A percentile compares a stretch with the other conserved stretches of the same genome.
phyloP scores from a whole-genome alignment of 2,797 vertebrate genomes.

The Acanthis flammea region DNA sequence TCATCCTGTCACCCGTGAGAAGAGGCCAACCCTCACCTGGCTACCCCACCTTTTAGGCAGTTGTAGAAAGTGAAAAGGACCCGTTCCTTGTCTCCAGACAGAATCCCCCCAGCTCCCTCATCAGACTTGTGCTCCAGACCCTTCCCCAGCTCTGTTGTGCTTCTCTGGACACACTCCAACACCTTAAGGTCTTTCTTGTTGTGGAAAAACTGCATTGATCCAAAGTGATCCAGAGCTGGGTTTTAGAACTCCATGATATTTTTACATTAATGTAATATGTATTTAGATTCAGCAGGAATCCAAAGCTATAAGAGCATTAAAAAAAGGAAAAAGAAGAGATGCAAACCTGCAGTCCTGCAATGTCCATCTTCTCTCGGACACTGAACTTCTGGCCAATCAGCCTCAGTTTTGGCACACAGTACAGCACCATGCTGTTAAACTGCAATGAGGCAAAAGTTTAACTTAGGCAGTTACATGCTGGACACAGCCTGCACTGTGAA shows the following conservation, averaged over 20 bases:
- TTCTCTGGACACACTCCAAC: not conserved
- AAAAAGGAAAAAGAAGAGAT: not conserved
- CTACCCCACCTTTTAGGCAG: not conserved
- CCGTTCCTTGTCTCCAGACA: not conserved
- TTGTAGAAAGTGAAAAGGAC: not conserved
- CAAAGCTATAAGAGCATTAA: not conserved
- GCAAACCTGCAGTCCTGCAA: slow-evolving; percentile 92
- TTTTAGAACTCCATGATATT: not conserved
- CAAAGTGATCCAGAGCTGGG: not conserved
- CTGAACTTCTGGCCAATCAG: slow-evolving; percentile 98
- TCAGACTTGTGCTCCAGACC: not conserved
- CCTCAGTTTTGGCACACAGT: slow-evolving; percentile 94
- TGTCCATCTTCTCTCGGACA: slow-evolving; percentile 93
- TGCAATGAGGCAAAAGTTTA: slow-evolving; percentile 53
- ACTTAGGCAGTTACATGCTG: not conserved
- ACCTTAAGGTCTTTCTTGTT: not conserved
- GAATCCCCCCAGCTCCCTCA: not conserved
- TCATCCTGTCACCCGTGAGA: not conserved
- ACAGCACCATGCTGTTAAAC: slow-evolving; percentile 98
- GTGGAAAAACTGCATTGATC: not conserved
- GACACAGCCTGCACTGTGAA: not conserved
- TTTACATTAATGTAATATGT: not conserved
- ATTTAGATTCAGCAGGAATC: not conserved
- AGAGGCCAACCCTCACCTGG: not conserved
- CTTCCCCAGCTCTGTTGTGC: not conserved